Evolutionary conservation across 2,888 invertebrate species (phyloP).

Genomic region (Thymelicus acteon): DNA sequence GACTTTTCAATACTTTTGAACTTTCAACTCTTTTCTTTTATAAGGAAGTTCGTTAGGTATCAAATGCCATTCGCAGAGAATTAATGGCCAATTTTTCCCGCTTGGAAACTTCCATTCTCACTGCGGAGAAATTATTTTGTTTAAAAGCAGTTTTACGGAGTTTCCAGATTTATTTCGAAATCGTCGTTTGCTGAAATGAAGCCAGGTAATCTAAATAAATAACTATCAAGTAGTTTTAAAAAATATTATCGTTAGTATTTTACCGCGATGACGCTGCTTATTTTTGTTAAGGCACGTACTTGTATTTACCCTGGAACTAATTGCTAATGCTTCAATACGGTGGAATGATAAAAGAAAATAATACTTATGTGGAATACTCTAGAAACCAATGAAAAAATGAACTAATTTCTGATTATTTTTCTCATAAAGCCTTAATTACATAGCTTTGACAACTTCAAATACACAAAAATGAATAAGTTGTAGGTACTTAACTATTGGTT

Average conservation of each 20-base stretch:
- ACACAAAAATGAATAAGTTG: too few species aligned
- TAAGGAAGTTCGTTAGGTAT: constrained; percentile 57
- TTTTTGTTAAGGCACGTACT: too few species aligned
- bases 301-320: too few species aligned
- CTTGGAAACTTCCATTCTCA: constrained; percentile 10
- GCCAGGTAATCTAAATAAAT: constrained; percentile 5
- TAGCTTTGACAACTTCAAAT: too few species aligned
- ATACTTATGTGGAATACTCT: too few species aligned
- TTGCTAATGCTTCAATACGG: too few species aligned
- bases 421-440: not conserved
- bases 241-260: not conserved
- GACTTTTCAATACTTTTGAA: constrained; percentile 26
- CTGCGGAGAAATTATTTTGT: constrained; percentile 21
- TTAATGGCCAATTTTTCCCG: constrained; percentile 59
- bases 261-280: too few species aligned
- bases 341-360: not conserved
- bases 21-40: constrained; percentile 60
- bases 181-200: constrained; percentile 3
- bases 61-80: constrained; percentile 73
- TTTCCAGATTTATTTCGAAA: constrained; percentile 13
- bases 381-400: too few species aligned
- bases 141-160: constrained; percentile 14
- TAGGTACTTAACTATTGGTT: too few species aligned
- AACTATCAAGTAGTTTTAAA: not conserved
- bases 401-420: too few species aligned